Percentiles rank a stretch among this genome's conserved stretches.
These are phyloP conservation scores for Paraescarpia echinospica DNA, from an alignment of 1,140 invertebrate species.

Conservation along the genomic window DNA sequence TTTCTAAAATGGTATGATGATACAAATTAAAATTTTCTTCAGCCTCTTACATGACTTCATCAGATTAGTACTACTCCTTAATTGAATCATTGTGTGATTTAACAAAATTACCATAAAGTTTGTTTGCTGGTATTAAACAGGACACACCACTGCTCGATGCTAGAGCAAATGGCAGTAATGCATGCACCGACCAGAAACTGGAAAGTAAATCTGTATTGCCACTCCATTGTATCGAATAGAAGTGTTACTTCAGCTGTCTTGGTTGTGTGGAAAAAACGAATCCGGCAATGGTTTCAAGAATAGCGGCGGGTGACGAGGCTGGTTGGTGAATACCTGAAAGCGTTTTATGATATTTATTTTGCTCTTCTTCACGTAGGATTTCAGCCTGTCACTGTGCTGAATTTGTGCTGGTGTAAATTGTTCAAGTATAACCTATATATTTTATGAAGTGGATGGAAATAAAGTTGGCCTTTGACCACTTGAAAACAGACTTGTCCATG, in stretches of 20 bases:
- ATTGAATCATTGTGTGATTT: background rate
- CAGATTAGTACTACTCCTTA: background rate
- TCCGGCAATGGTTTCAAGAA: background rate
- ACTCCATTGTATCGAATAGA: background rate
- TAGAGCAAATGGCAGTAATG: background rate
- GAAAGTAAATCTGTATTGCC: background rate
- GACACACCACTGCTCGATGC: no score
- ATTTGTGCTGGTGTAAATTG: background rate
- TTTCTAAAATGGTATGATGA: background rate
- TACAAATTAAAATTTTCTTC: background rate
- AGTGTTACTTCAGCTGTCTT: background rate
- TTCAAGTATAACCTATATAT: slow-evolving; percentile 2
- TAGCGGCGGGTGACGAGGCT: background rate
- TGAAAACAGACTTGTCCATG: background rate
- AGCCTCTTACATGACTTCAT: no score
- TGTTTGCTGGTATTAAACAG: background rate
- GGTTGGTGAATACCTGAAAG: background rate
- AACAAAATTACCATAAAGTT: background rate
- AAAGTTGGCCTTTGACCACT: slow-evolving; percentile 4
- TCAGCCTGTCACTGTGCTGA: background rate
- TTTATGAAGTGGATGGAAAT: slow-evolving; percentile 6
- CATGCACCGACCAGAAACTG: background rate
- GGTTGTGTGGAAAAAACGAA: background rate
- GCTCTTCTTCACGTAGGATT: background rate
- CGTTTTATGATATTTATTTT: background rate